phyloP scores from a whole-genome alignment of 2,888 invertebrate genomes.

The Mimas tiliae region DNA sequence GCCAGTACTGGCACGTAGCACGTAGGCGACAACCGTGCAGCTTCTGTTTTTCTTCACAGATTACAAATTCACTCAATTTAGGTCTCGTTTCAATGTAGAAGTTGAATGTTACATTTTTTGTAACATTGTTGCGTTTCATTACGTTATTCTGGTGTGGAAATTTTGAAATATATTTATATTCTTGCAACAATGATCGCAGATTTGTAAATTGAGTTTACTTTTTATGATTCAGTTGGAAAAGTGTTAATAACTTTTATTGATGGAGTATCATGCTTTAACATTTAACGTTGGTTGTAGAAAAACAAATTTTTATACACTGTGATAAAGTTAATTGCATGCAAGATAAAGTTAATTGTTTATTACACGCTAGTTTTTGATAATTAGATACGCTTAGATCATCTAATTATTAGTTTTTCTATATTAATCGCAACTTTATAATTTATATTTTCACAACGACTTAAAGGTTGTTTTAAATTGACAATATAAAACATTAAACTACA shows the following conservation, averaged over 20 bases:
- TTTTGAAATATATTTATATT: slow-evolving; percentile 16
- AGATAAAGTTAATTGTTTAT: too few species aligned
- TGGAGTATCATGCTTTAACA: neutral
- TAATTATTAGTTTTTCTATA: too few species aligned
- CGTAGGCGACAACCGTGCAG: slow-evolving; percentile 71
- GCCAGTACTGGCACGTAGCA: slow-evolving; percentile 67
- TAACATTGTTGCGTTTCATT: slow-evolving; percentile 22
- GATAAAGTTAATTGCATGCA: too few species aligned
- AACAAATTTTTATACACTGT: too few species aligned
- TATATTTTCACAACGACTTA: too few species aligned
- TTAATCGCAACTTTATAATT: too few species aligned
- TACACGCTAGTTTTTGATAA: too few species aligned
- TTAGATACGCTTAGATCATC: too few species aligned
- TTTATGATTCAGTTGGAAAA: neutral
- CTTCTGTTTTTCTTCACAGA: slow-evolving; percentile 73
- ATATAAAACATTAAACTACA: neutral
- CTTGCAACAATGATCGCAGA: neutral
- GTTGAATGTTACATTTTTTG: slow-evolving; percentile 41
- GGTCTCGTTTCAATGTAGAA: slow-evolving; percentile 49
- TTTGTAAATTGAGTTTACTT: slow-evolving; percentile 6
- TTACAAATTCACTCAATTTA: slow-evolving; percentile 69
- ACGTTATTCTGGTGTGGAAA: slow-evolving; percentile 14
- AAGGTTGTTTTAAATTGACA: too few species aligned
- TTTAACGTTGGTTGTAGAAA: neutral
- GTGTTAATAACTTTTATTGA: neutral